Base-by-base conservation (phyloP, 2,888 invertebrate genomes). In the Aphelenchoides bicaudatus region DNA sequence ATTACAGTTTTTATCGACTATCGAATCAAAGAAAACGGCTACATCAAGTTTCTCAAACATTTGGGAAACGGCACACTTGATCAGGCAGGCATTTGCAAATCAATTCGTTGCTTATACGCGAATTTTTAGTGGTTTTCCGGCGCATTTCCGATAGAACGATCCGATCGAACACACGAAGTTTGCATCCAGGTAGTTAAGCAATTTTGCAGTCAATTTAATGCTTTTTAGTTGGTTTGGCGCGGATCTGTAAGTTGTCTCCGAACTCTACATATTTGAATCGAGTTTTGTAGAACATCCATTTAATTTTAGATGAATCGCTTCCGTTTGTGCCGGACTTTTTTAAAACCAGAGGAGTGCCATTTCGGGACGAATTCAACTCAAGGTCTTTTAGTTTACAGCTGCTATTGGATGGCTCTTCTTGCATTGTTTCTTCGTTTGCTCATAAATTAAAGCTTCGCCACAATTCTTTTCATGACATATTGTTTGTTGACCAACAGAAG, bases 1-100 rank as follows among this genome's bases (percentile, higher is more conserved):
- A 43, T 70, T 5, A 66, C 64, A n/a, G 60, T 73, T 23, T 63
- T 59, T 37, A 51, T 74, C 46, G 69, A 62, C 23, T 74, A 74
- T 59, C 59, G 68, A 25, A 65, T 72, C n/a, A 58, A 54, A 8
- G 67, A 68, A 38, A 65, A 65, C 47, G 58, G 61, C 30, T 66
- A 57, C 13, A 53, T 72, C 34, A 73, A 72, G 47, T 63, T 57
- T 13, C 63, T 65, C 27, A 58, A 46, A 30, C 69, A 73, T 31
- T 39, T 71, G 46, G 64, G 52, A 6, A 64, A 70, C 43, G 67
- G 67, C 10, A 68, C 67, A 4, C 46, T 71, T 28, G 58, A 66
- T 3, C 30, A n/a, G n/a, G n/a, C n/a, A 61, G 19, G 34, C n/a
- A n/a, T 13, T 34, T 34, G 34, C 10, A 10, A 10, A 10, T 34